phyloP scores from a whole-genome alignment of 1,140 invertebrate species.

The Lamellibrachia luymesi region DNA sequence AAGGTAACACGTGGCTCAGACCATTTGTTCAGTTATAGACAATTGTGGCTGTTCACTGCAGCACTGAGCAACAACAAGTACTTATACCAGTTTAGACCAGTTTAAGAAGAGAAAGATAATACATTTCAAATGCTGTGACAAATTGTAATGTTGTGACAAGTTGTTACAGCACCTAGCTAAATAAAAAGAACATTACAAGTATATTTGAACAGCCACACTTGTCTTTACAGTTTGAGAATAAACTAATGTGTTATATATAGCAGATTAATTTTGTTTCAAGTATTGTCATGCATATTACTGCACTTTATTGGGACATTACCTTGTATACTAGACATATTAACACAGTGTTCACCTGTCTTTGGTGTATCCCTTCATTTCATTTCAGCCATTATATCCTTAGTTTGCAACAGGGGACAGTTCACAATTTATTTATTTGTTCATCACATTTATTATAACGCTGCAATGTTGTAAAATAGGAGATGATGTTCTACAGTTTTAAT shows the following conservation, averaged over 20 bases:
- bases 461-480: no score
- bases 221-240: neutral
- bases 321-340: neutral
- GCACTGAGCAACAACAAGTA: neutral
- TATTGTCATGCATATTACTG: neutral
- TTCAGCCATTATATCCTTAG: neutral
- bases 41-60: neutral
- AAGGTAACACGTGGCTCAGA: neutral
- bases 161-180: no score
- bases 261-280: no score
- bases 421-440: neutral
- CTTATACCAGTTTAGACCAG: no score
- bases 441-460: neutral
- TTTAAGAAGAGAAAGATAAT: no score
- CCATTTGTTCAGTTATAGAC: neutral
- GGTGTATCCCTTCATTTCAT: neutral
- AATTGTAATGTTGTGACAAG: no score
- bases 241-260: neutral
- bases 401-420: neutral
- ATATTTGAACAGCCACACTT: neutral
- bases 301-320: neutral
- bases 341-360: neutral
- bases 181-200: neutral
- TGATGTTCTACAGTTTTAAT: neutral
- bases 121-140: no score